Evolutionary conservation across 2,888 invertebrate genomes (phyloP).

Genomic region (Orthonychiurus folsomi): DNA sequence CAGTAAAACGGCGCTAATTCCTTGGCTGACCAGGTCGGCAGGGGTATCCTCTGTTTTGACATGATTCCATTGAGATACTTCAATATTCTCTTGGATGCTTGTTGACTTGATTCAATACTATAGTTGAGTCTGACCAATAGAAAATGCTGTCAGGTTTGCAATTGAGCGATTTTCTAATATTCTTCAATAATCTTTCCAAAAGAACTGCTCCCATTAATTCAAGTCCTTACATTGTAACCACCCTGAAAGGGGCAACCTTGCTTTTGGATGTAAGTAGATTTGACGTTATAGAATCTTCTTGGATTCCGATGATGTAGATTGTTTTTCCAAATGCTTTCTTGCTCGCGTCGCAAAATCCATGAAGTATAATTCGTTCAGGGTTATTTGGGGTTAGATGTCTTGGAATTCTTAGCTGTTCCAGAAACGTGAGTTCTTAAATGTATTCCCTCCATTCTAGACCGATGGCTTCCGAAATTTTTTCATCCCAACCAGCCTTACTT

Average conservation of each 20-base stretch:
- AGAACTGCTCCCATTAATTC: background rate
- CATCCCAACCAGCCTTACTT: background rate
- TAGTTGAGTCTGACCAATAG: background rate
- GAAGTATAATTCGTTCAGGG: background rate
- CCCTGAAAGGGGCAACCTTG: background rate
- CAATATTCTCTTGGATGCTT: background rate
- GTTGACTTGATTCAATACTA: background rate
- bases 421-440: background rate
- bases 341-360: background rate
- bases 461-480: background rate
- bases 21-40: background rate
- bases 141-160: background rate
- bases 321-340: background rate
- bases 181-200: background rate
- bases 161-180: background rate
- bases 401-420: background rate
- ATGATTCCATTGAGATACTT: background rate
- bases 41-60: background rate
- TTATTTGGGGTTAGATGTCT: background rate
- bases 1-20: background rate
- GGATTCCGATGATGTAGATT: background rate
- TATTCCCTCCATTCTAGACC: background rate
- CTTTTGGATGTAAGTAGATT: background rate
- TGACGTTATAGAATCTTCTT: background rate
- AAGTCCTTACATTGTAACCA: background rate